Percentiles rank a stretch among this genome's conserved stretches.
Evolutionary conservation across 2,888 invertebrate species (phyloP).

Genomic region (Agonopterix alstromeriana): DNA sequence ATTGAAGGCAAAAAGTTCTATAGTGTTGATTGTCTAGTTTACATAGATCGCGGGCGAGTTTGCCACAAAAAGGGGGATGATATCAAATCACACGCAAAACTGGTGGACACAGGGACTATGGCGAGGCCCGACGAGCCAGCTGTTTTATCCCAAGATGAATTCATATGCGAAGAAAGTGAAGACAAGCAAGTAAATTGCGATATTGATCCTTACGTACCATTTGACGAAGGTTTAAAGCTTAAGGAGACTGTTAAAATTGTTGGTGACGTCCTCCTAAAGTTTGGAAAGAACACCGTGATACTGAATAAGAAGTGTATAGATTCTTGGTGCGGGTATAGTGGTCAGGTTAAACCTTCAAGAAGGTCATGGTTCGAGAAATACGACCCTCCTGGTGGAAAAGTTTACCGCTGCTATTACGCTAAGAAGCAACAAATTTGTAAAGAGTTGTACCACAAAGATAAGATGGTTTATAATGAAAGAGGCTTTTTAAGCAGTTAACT

Average conservation of each 20-base stretch:
- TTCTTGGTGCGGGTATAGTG: constrained; percentile 54
- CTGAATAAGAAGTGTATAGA: constrained; percentile 38
- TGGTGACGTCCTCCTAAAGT: constrained; percentile 44
- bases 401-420: constrained; percentile 53
- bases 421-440: constrained; percentile 60
- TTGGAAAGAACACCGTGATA: constrained; percentile 29
- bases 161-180: constrained; percentile 50
- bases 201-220: constrained; percentile 45
- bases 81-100: constrained; percentile 33
- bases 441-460: constrained; percentile 6
- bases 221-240: constrained; percentile 30
- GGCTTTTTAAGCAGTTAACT: background rate
- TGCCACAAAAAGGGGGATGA: constrained; percentile 44
- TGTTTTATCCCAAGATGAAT: constrained; percentile 56
- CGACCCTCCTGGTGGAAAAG: constrained; percentile 48
- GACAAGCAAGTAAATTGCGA: constrained; percentile 43
- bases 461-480: background rate
- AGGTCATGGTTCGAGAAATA: constrained; percentile 23
- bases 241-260: constrained; percentile 31
- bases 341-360: constrained; percentile 19
- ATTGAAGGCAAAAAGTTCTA: constrained; percentile 48
- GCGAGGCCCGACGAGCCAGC: constrained; percentile 44
- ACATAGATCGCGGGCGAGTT: constrained; percentile 45
- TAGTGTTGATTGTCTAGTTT: constrained; percentile 57
- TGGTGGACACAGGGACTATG: constrained; percentile 47